Evolutionary conservation across 2,888 invertebrate species (phyloP), one percentile per base, ranked within the genome.

Genomic region (Tethea ocularis): DNA sequence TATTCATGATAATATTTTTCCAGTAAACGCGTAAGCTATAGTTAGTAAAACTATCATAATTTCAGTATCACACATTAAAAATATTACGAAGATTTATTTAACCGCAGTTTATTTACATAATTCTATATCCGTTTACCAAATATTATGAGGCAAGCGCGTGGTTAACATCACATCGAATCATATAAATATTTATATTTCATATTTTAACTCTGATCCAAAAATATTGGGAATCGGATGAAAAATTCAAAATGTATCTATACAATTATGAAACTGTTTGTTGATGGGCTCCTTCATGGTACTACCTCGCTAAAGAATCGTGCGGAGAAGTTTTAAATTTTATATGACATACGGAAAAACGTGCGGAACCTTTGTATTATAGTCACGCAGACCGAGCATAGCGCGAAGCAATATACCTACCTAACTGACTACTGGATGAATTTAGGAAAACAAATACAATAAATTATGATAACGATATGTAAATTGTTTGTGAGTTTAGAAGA

Each of bases 111-210:
- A 72, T 67, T 63, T 61, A 60, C 11, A 11, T 58, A 52, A 29
- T 51, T 53, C 20, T 61, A 57, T 60, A 55, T 59, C 68, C 61
- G 63, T 60, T 57, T 29, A 15, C 46, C 20, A 54, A 56, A 63
- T 68, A 63, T 63, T 59, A 62, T 67, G 68, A 57, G 52, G 61
- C 41, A 51, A 62, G 67, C 67, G 69, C 67, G 61, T 67, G 75
- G 71, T 60, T 58, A 60, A 46, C 57, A 26, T 74, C 68, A 54
- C 46, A 60, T 53, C 57, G 55, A 46, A 51, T 54, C 59, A 59
- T 38, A 38, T 64, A 72, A 73, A 73, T 65, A 66, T 71, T 67
- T 64, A 54, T 33, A 33, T 33, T 33, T 33, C n/a, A 54, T 33
- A 54, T 33, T 54, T 54, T 54, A 54, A 33, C 33, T 20, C 33